phyloP scores from a whole-genome alignment of 2,113 vertebrate species.

The Halichoeres trimaculatus region DNA sequence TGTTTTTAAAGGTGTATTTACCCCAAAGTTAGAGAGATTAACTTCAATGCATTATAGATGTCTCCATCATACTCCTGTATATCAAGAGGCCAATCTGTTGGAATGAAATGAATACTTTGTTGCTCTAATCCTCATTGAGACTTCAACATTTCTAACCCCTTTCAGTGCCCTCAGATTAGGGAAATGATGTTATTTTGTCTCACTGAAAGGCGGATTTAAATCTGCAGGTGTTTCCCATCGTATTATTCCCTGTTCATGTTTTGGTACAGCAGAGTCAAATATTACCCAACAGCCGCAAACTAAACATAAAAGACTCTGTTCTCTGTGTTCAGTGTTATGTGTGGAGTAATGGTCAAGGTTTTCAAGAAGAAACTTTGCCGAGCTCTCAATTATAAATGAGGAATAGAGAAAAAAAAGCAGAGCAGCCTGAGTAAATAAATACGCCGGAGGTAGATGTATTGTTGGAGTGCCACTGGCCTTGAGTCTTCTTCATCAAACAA shows the following conservation, averaged over 20 bases:
- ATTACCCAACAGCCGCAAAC: constrained; percentile 9
- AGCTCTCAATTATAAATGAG: constrained; percentile 67
- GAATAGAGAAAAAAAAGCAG: constrained; percentile 22
- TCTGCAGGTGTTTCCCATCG: neutral
- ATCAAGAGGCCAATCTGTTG: neutral
- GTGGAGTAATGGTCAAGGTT: constrained; percentile 32
- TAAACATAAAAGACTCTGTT: constrained; percentile 9
- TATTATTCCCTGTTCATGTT: constrained; percentile 2
- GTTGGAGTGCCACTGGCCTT: constrained; percentile 29
- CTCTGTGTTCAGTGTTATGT: constrained; percentile 38
- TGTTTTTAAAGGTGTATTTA: neutral
- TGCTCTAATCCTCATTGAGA: too few relatives aligned
- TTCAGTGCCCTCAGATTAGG: neutral
- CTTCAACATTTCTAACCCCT: neutral
- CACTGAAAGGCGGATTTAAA: neutral
- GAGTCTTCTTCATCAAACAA: constrained; percentile 34
- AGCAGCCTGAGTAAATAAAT: constrained; percentile 39
- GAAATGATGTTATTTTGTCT: neutral
- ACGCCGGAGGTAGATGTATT: constrained; percentile 26
- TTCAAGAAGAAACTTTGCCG: constrained; percentile 49
- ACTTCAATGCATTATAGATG: neutral
- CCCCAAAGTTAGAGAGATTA: neutral
- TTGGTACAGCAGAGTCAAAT: constrained; percentile 17
- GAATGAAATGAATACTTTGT: neutral
- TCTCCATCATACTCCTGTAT: neutral